Percentiles rank a stretch among this genome's conserved stretches.
Evolutionary conservation across 1,140 invertebrate species (phyloP).

Genomic region (Acromyrmex echinatior): DNA sequence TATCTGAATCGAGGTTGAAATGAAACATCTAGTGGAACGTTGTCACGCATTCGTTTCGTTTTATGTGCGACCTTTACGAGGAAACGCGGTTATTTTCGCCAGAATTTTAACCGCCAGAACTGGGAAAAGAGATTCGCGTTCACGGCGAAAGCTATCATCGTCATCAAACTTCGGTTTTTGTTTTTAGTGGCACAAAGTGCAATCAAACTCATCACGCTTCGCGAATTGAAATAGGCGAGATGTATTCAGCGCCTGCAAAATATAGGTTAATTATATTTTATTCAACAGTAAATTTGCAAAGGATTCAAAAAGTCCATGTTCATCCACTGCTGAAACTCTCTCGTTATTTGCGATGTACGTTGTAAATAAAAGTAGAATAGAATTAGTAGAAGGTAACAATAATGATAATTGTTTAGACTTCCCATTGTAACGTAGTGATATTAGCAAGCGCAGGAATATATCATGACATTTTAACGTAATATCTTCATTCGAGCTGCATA

Average conservation of each 20-base stretch:
- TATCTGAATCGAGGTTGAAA: constrained; percentile 49
- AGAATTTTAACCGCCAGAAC: background rate
- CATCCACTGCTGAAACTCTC: background rate
- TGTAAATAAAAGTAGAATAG: background rate
- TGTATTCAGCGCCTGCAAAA: background rate
- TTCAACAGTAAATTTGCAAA: background rate
- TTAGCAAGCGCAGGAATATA: background rate
- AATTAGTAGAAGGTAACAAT: background rate
- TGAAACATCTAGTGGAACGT: constrained; percentile 1
- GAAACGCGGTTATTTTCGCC: background rate
- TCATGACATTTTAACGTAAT: background rate
- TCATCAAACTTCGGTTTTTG: background rate
- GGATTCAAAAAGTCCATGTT: background rate
- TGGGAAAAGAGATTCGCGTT: background rate
- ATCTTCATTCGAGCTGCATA: background rate
- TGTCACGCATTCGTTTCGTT: constrained; percentile 34
- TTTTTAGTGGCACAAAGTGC: background rate
- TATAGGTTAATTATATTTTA: constrained; percentile 22
- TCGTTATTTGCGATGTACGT: background rate
- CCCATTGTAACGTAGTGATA: background rate
- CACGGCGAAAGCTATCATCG: background rate
- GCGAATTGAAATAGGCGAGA: background rate
- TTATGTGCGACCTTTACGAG: constrained; percentile 40
- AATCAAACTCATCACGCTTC: background rate
- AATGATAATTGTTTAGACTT: background rate